Evolutionary conservation across 2,113 vertebrate species (phyloP), one percentile per base, ranked within the genome.

Genomic region (Dicerorhinus sumatrensis): DNA sequence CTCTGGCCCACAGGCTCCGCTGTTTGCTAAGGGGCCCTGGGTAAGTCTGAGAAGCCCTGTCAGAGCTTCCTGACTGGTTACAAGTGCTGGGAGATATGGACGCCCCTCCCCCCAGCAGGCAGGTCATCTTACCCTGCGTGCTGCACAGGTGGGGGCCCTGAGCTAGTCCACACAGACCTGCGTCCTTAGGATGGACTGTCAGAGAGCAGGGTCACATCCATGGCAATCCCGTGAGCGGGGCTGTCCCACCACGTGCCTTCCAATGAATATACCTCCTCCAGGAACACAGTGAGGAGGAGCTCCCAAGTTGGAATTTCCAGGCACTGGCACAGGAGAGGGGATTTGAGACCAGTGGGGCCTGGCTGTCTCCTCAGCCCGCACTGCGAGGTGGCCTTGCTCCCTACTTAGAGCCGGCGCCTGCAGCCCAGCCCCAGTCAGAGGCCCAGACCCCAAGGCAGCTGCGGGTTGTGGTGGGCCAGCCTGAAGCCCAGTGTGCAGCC

Each of bases 81-180:
- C 17, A 11, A 3, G 21, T 21, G 25, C 51, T n/a, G 17, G 33
- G 23, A 9, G n/a, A 21, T 6, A 2, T 4, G 6, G 1, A 5
- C 48, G 62, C 25, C 39, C 10, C 13, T 23, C 5, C 69, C 62
- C 51, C 83, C 36, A 27, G 62, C 39, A 6, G 13, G 29, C 73
- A 27, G 27, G 42, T 20, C 21, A 18, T 39, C 73, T 7, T 25
- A 3, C 39, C 20, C 20, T 20, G 6, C 29, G 3, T 13, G 10
- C 63, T 46, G 23, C 23, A 5, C 6, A 1, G 39, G 9, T 5
- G 23, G 9, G 8, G 9, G 8, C 42, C 31, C 31, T 12, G 51
- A 36, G 12, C 87, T 46, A 23, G 51, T 33, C 33, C 36, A 16
- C 18, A 3, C 63, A 69, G 33, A 77, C 2, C 8, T 3, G 5